A percentile compares a stretch with the other conserved stretches of the same genome.
phyloP scores from a whole-genome alignment of 23 tunicate species.

The Ascidia mentula region DNA sequence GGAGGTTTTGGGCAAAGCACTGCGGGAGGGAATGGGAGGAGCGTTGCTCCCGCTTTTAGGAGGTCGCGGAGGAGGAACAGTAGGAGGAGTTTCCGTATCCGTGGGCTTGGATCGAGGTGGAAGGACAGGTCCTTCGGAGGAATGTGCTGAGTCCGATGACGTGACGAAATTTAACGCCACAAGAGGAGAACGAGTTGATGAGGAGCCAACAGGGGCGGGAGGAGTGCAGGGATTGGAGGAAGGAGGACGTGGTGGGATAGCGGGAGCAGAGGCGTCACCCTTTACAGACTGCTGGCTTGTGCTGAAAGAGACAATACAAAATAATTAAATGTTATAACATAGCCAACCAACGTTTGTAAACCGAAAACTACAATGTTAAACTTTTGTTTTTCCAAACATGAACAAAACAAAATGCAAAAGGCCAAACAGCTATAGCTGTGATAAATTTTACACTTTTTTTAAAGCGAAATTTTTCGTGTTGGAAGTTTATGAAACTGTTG shows the following conservation, averaged over 20 bases:
- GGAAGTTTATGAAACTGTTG: too few species aligned
- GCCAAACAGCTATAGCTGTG: too few species aligned
- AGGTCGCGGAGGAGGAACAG: constrained; percentile 71
- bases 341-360: too few species aligned
- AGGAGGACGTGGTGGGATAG: constrained; percentile 49
- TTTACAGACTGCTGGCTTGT: not conserved
- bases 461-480: too few species aligned
- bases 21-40: constrained; percentile 6
- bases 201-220: constrained; percentile 14
- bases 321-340: too few species aligned
- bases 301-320: too few species aligned
- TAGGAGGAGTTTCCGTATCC: constrained; percentile 18
- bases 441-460: too few species aligned
- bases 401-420: too few species aligned
- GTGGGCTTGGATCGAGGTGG: constrained; percentile 56
- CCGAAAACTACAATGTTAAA: too few species aligned
- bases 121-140: constrained; percentile 17
- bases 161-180: not conserved
- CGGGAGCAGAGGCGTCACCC: constrained; percentile 25
- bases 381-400: too few species aligned
- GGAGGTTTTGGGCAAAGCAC: not conserved
- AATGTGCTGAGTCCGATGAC: not conserved
- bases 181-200: not conserved
- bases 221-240: constrained; percentile 4
- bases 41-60: constrained; percentile 31